Conservation (phyloP, 2,113 vertebrate species). For the Tychaedon coryphoeus region DNA sequence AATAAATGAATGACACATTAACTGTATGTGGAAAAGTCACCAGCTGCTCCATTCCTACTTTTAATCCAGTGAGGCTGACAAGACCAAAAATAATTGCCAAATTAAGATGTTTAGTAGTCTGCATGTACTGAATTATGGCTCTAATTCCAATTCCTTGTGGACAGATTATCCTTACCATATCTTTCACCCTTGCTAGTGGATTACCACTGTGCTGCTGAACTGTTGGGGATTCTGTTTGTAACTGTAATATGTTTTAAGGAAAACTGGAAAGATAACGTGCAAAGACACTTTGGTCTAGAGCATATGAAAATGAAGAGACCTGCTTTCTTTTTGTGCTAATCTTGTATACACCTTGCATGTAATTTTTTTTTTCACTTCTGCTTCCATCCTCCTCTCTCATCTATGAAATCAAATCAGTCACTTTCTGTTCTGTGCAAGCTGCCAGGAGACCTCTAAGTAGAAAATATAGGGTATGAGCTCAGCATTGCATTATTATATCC, state of each 20-base stretch:
- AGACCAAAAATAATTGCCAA: background rate
- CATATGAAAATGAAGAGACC: background rate
- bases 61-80: background rate
- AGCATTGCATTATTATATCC: background rate
- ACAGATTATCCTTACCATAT: background rate
- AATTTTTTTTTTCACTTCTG: background rate
- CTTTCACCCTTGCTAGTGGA: background rate
- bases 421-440: background rate
- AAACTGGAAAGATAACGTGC: background rate
- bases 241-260: background rate
- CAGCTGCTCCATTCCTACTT: background rate
- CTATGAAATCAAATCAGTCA: background rate
- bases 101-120: background rate
- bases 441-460: background rate
- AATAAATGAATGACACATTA: background rate
- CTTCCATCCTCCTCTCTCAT: background rate
- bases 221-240: background rate
- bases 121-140: background rate
- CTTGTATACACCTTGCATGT: background rate
- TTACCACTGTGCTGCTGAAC: background rate
- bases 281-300: background rate
- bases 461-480: background rate
- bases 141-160: background rate
- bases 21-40: background rate
- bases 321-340: background rate